A percentile compares a stretch with the other conserved stretches of the same genome.
Conservation (phyloP, 2,888 invertebrate species). For the Xestia ashworthii region DNA sequence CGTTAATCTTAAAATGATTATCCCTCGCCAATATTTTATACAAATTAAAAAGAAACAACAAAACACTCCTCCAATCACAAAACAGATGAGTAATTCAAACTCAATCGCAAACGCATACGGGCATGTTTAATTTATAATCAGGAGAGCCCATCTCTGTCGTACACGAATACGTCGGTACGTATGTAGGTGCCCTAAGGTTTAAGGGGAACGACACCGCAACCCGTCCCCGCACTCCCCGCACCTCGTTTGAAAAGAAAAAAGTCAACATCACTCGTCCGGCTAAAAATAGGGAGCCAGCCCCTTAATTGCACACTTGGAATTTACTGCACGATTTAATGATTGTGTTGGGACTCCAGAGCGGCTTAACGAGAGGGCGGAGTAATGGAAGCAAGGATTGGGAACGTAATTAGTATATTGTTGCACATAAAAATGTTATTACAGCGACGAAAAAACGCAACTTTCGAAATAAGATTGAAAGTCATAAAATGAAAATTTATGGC, state of each 20-base stretch:
- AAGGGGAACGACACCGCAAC: conserved; percentile 76
- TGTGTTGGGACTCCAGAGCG: conserved; percentile 65
- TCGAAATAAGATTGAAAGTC: conserved; percentile 41
- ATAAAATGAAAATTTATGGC: conserved; percentile 62
- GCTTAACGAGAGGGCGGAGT: conserved; percentile 73
- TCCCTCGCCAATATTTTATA: conserved; percentile 33
- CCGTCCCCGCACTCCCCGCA: conserved; percentile 71
- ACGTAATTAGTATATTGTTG: conserved; percentile 75
- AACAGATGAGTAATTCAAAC: conserved; percentile 67
- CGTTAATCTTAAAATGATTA: conserved; percentile 37
- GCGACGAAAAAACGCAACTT: conserved; percentile 58
- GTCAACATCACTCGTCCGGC: conserved; percentile 74
- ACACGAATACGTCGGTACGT: conserved; percentile 57
- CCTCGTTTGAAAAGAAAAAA: conserved; percentile 77
- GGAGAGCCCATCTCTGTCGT: conserved; percentile 68
- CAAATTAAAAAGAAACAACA: conserved; percentile 50
- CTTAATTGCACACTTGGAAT: conserved; percentile 87
- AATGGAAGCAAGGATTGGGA: conserved; percentile 73
- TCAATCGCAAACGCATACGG: conserved; percentile 68
- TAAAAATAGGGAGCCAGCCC: conserved; percentile 85
- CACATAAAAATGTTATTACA: conserved; percentile 66
- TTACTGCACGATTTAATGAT: conserved; percentile 86
- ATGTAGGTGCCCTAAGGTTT: conserved; percentile 70
- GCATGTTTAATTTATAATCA: conserved; percentile 73
- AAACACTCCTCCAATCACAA: conserved; percentile 61